phyloP scores from a whole-genome alignment of 2,797 vertebrate genomes.

The Xiphorhynchus erythropygius region DNA sequence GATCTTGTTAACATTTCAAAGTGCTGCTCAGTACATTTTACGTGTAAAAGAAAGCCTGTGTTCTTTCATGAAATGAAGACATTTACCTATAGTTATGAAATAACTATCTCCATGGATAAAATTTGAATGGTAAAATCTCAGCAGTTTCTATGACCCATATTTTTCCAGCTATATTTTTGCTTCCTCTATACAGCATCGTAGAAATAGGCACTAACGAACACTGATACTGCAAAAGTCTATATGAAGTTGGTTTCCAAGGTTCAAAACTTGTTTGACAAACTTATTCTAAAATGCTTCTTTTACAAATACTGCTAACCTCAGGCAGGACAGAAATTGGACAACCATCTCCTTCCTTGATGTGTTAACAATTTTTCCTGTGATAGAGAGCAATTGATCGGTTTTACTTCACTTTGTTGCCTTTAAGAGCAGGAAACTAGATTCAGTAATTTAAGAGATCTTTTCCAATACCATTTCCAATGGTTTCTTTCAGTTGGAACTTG shows the following conservation, averaged over 20 bases:
- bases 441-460: not conserved
- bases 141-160: not conserved
- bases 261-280: not conserved
- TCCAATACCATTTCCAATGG: not conserved
- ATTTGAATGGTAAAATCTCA: not conserved
- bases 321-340: not conserved
- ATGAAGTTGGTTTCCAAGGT: not conserved
- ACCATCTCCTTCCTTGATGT: not conserved
- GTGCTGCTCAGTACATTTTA: not conserved
- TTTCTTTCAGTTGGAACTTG: not conserved
- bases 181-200: not conserved
- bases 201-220: not conserved
- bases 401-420: not conserved
- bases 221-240: not conserved
- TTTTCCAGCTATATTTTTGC: not conserved
- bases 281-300: not conserved
- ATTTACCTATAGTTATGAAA: not conserved
- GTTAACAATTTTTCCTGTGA: not conserved
- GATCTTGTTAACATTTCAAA: not conserved
- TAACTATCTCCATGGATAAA: not conserved
- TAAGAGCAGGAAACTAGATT: not conserved
- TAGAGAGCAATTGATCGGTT: not conserved
- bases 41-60: not conserved
- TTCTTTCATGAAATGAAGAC: not conserved
- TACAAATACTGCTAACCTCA: not conserved